Base-by-base conservation (phyloP, 2,888 invertebrate species). In the Idaea aversata region DNA sequence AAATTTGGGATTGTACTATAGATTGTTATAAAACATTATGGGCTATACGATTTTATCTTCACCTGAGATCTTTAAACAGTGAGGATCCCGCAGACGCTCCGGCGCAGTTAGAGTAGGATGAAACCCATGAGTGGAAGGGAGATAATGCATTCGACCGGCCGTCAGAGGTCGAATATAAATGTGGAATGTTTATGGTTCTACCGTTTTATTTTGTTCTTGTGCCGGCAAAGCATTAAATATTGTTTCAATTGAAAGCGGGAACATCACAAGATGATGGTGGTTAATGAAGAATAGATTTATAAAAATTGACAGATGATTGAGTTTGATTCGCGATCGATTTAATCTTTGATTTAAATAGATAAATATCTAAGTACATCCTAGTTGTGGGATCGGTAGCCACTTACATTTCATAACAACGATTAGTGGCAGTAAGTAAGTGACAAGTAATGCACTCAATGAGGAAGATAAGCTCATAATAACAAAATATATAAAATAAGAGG, bases 131-230 rank as follows among this genome's bases (percentile, higher is more conserved):
- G 84, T 70, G 71, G 64, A 75, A 88, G 78, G 72, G 83, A 78
- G 88, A 85, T 62, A 70, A 69, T 67, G 60, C 68, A 76, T 75
- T 76, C 79, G 81, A 79, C 84, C 87, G 88, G 83, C 87, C 87
- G 85, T 80, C 89, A 89, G 92, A 91, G 91, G 91, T 90, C 91
- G 91, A 90, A 91, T 91, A 89, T 90, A 89, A 92, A 91, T 87
- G 90, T 91, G 92, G 93, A 93, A 93, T 92, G 93, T 93, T 93
- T 93, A 93, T 93, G 90, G 90, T 88, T 91, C 90, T 91, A 91
- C 91, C 90, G 92, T 91, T 92, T 92, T 92, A 91, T 92, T 93
- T 93, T 92, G 88, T 86, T 88, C 88, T 78, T 85, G 80, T 83
- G 84, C 85, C 89, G 90, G 89, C 87, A 86, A 86, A 87, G 88